Percentiles rank a stretch among this genome's conserved stretches.
These are phyloP conservation scores for Melinaea marsaeus DNA, from an alignment of 2,888 invertebrate species.

Conservation along the genomic window DNA sequence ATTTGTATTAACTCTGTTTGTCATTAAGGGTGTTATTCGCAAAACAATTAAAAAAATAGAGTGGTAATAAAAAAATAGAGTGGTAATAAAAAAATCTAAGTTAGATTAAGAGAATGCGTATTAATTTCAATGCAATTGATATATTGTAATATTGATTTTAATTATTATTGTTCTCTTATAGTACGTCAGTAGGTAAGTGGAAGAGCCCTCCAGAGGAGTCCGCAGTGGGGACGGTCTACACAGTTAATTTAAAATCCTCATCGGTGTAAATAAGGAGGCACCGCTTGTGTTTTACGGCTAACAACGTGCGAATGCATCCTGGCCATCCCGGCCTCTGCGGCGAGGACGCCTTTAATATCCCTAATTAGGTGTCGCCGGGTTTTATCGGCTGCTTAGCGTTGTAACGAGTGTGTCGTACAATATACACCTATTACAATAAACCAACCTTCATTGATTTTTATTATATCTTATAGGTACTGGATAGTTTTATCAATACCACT, in stretches of 20 bases:
- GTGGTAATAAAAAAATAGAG: no score
- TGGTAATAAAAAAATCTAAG: no score
- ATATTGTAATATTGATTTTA: no score
- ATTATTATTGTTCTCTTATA: no score
- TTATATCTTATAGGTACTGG: no score
- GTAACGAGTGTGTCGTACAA: constrained; percentile 5
- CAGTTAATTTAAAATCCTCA: constrained; percentile 78
- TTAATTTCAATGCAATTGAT: no score
- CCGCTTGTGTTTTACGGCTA: constrained; percentile 76
- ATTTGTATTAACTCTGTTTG: no score
- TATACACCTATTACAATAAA: not conserved
- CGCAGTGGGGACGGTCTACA: constrained; percentile 66
- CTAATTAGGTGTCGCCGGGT: constrained; percentile 74
- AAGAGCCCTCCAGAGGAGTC: constrained; percentile 45
- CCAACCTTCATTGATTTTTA: not conserved
- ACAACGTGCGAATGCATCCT: constrained; percentile 73
- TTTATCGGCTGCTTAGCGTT: constrained; percentile 40
- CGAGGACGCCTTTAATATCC: constrained; percentile 73
- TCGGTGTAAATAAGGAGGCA: constrained; percentile 76
- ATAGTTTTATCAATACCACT: no score
- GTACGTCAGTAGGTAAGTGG: constrained; percentile 35
- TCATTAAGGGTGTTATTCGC: no score
- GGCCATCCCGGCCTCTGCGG: constrained; percentile 68
- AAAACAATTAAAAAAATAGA: no score
- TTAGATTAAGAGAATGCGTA: no score